Conservation (phyloP, 2,113 vertebrate genomes). For the Albula goreensis region DNA sequence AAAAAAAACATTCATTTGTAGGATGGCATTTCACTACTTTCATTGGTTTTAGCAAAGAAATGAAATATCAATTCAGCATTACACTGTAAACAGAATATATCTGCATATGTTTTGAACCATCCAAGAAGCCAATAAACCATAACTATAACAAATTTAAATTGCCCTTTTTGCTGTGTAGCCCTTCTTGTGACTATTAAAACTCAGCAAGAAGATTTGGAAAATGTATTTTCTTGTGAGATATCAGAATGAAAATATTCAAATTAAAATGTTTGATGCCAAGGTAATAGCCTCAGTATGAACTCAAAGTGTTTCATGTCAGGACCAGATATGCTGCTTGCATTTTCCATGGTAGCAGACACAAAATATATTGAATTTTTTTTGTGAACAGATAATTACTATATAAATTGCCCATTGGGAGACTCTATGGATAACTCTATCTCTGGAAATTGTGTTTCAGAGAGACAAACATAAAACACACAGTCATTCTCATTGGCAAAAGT, state of each 20-base stretch:
- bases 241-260: background rate
- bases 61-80: background rate
- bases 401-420: constrained; percentile 22
- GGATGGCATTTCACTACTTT: background rate
- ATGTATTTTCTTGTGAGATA: constrained; percentile 4
- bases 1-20: too few relatives aligned
- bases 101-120: background rate
- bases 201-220: background rate
- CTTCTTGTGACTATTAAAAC: background rate
- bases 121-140: background rate
- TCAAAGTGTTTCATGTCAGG: background rate
- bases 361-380: constrained; percentile 25
- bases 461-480: constrained; percentile 41
- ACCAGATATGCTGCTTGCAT: background rate
- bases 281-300: background rate
- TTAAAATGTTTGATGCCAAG: background rate
- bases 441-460: constrained; percentile 38
- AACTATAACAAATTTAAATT: background rate
- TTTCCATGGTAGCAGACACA: constrained; percentile 6
- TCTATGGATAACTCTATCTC: constrained; percentile 32
- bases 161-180: background rate
- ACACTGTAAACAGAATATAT: background rate
- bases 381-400: constrained; percentile 31
- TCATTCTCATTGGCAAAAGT: constrained; percentile 40
- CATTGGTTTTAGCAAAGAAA: constrained; percentile 39